Conservation (phyloP, 2,113 vertebrate genomes). For the Parus major region DNA sequence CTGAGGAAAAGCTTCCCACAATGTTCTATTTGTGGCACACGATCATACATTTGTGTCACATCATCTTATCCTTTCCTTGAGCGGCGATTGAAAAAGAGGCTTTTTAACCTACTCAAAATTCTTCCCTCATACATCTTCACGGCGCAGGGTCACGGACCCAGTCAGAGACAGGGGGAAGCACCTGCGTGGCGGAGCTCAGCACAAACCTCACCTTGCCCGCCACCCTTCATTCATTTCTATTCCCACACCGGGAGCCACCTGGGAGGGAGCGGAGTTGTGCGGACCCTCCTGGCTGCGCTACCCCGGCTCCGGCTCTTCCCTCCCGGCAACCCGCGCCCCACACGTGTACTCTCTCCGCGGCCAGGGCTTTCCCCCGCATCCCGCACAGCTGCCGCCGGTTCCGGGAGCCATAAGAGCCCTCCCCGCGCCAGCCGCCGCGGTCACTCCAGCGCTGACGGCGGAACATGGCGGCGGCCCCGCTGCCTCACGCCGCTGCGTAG, state of each 20-base stretch:
- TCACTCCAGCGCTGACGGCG: rapidly evolving
- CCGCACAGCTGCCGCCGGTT: neutral
- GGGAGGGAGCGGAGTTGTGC: neutral
- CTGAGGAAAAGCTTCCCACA: constrained; percentile 67
- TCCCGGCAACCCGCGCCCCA: neutral
- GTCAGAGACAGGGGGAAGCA: neutral
- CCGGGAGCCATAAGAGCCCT: neutral
- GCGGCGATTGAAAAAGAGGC: neutral
- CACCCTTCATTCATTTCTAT: too few relatives aligned
- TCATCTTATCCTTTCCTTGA: constrained; percentile 36
- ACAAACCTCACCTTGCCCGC: neutral
- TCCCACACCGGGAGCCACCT: neutral
- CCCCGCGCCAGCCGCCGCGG: rapidly evolving
- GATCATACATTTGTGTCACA: constrained; percentile 64
- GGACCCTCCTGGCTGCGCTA: neutral
- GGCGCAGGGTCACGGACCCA: neutral
- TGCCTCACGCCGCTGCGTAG: neutral
- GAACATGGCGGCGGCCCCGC: neutral
- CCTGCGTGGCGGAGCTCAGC: neutral
- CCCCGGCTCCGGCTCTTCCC: neutral
- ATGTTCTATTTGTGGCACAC: constrained; percentile 60
- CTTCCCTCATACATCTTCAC: neutral
- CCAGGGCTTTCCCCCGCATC: rapidly evolving
- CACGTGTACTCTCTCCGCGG: rapidly evolving
- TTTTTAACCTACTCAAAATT: constrained; percentile 28